Conservation (phyloP, 1,140 invertebrate species). For the Carcinoscorpius rotundicauda region DNA sequence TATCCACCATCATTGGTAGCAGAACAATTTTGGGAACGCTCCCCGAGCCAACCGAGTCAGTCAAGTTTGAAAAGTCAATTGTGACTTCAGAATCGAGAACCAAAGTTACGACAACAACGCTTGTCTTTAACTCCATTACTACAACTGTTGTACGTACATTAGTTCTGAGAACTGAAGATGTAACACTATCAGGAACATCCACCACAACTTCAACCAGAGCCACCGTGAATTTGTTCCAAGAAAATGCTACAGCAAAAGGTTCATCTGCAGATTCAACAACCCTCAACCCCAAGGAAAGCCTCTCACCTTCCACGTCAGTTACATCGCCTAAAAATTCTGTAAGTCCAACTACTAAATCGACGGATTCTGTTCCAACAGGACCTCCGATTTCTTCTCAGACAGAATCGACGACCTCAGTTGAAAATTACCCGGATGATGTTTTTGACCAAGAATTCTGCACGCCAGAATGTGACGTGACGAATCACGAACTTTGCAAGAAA, state of each 20-base stretch:
- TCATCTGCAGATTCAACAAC: neutral
- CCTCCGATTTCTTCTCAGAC: neutral
- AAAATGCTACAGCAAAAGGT: neutral
- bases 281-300: neutral
- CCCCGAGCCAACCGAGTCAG: conserved; percentile 16
- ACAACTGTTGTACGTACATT: conserved; percentile 21
- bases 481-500: conserved; percentile 61
- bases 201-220: conserved; percentile 3
- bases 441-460: conserved; percentile 16
- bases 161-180: conserved; percentile 18
- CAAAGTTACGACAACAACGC: conserved; percentile 22
- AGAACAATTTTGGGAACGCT: conserved; percentile 22
- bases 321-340: too few species aligned
- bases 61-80: conserved; percentile 12
- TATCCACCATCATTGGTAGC: conserved; percentile 25
- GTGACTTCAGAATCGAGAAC: conserved; percentile 20
- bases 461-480: conserved; percentile 57
- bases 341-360: neutral
- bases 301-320: conserved; percentile 10
- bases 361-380: conserved; percentile 8
- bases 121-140: conserved; percentile 21
- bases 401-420: neutral
- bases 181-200: conserved; percentile 8
- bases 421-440: neutral
- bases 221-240: neutral